phyloP scores from a whole-genome alignment of 2,888 invertebrate genomes.

The Epirrhoe alternata region DNA sequence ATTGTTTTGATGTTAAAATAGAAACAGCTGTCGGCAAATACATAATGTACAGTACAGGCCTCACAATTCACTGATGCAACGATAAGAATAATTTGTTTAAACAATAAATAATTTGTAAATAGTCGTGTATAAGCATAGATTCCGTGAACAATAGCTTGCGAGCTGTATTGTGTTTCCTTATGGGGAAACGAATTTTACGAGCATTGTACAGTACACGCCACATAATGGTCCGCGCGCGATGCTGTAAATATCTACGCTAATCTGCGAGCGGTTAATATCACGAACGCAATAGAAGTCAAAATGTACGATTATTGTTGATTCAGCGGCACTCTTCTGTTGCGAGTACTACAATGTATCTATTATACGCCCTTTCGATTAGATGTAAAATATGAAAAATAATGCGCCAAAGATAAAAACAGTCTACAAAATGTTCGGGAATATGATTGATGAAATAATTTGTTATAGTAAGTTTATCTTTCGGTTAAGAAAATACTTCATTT shows the following conservation, averaged over 20 bases:
- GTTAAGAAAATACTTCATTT: conserved; percentile 4
- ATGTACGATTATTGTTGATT: not conserved
- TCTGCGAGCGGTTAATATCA: conserved; percentile 6
- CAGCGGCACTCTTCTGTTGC: not conserved
- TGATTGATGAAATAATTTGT: conserved; percentile 2
- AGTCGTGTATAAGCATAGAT: conserved; percentile 35
- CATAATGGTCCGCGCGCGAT: conserved; percentile 35
- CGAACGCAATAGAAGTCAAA: conserved; percentile 14
- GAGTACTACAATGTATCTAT: not conserved
- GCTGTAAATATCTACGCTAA: conserved; percentile 26
- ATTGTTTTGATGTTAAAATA: not conserved
- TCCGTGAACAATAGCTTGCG: conserved; percentile 36
- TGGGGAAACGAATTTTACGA: conserved; percentile 32
- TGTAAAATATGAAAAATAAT: conserved; percentile 15
- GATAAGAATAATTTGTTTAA: conserved; percentile 41
- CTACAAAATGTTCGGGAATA: conserved; percentile 10
- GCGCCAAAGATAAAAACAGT: conserved; percentile 29
- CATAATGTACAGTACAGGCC: conserved; percentile 8
- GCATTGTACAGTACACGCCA: conserved; percentile 22
- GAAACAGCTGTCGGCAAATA: conserved; percentile 16
- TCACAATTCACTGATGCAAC: conserved; percentile 48
- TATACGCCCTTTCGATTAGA: conserved; percentile 3
- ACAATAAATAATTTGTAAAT: conserved; percentile 42
- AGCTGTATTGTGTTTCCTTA: conserved; percentile 34
- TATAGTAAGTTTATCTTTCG: conserved; percentile 2